These are phyloP conservation scores for Seriola quinqueradiata DNA, from an alignment of 2,113 vertebrate species.

Conservation along the genomic window DNA sequence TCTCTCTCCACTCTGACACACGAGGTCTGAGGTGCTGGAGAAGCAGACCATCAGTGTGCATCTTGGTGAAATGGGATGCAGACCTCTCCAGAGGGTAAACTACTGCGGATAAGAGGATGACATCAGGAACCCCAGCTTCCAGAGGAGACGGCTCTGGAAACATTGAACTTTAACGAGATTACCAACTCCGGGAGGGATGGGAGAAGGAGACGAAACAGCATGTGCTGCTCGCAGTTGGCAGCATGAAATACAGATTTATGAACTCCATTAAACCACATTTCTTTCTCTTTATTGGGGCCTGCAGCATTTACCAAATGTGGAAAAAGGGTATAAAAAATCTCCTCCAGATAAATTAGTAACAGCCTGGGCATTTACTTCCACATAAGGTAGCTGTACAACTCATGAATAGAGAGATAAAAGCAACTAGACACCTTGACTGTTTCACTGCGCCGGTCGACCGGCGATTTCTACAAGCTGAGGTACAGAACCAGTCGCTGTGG, in stretches of 20 bases:
- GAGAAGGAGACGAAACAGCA: conserved; percentile 63
- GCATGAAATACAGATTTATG: conserved; percentile 84
- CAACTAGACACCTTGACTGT: conserved; percentile 50
- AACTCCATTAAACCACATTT: conserved; percentile 84
- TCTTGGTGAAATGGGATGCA: conserved; percentile 47
- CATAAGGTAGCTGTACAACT: conserved; percentile 58
- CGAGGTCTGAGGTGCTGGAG: conserved; percentile 27
- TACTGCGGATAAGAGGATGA: conserved; percentile 61
- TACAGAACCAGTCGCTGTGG: conserved; percentile 58
- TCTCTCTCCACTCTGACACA: conserved; percentile 23
- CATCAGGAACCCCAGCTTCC: conserved; percentile 62
- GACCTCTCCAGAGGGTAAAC: conserved; percentile 52
- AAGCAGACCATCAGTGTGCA: conserved; percentile 38
- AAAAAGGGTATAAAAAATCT: conserved; percentile 63
- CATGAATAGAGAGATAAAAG: conserved; percentile 63
- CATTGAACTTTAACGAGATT: conserved; percentile 81
- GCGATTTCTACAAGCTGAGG: conserved; percentile 33
- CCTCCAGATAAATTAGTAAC: conserved; percentile 78
- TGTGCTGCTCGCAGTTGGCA: conserved; percentile 78
- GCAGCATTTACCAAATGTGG: conserved; percentile 74
- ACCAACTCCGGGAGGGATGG: conserved; percentile 58
- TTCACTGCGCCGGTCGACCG: conserved; percentile 44
- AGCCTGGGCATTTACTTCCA: conserved; percentile 67
- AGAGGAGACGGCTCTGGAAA: conserved; percentile 74
- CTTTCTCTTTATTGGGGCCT: conserved; percentile 81